These are phyloP conservation scores for Antheraea assamensis DNA, from an alignment of 2,888 invertebrate genomes.

Conservation along the genomic window DNA sequence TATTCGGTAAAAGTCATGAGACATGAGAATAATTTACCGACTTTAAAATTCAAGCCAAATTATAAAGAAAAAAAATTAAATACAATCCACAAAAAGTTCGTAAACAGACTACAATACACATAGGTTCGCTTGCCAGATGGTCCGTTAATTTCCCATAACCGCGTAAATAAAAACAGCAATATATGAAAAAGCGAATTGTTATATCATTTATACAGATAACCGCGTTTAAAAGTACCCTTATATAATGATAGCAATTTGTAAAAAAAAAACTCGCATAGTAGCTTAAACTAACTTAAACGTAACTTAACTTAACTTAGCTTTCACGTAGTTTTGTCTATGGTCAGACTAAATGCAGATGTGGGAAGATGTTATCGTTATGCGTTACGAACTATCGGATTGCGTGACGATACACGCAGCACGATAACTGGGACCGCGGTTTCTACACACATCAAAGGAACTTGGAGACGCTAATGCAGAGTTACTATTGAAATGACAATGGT, in stretches of 20 bases:
- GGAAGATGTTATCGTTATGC: too few relatives aligned
- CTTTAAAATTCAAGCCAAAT: neutral
- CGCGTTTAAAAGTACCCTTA: neutral
- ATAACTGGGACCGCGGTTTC: too few relatives aligned
- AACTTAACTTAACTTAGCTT: too few relatives aligned
- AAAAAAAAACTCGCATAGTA: neutral
- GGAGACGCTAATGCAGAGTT: too few relatives aligned
- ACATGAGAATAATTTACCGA: neutral
- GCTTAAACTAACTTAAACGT: too few relatives aligned
- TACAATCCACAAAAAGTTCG: neutral
- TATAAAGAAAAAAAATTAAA: too few relatives aligned
- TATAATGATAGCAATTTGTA: neutral
- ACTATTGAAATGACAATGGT: too few relatives aligned
- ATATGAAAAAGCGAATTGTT: neutral
- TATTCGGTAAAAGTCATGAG: neutral
- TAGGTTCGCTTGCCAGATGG: slow-evolving; percentile 2
- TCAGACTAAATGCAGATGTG: too few relatives aligned
- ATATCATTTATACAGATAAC: neutral
- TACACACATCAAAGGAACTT: too few relatives aligned
- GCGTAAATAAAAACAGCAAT: slow-evolving; percentile 2
- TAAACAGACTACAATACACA: neutral
- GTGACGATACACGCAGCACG: too few relatives aligned
- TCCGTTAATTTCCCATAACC: neutral
- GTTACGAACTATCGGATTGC: too few relatives aligned
- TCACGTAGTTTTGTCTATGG: too few relatives aligned